Conservation (phyloP, 2,888 invertebrate species). For the Diarsia brunnea region DNA sequence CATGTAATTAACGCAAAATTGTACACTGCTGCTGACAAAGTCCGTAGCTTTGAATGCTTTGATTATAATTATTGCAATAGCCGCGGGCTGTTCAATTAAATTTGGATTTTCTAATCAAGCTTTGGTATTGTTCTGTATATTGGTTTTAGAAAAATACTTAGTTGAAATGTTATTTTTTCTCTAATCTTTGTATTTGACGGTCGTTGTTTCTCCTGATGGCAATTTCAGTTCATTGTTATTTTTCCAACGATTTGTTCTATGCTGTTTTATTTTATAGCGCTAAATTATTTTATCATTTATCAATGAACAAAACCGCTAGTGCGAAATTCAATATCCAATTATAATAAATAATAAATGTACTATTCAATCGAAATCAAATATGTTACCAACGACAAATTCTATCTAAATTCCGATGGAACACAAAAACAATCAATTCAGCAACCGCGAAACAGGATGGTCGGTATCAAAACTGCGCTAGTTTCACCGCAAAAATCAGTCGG, state of each 20-base stretch:
- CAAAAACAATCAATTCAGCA: slow-evolving; percentile 42
- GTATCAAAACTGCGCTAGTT: slow-evolving; percentile 42
- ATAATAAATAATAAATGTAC: not conserved
- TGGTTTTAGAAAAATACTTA: slow-evolving; percentile 24
- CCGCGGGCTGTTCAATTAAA: slow-evolving; percentile 34
- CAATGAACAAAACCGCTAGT: not conserved
- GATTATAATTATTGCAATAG: slow-evolving; percentile 42
- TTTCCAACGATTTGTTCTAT: not conserved
- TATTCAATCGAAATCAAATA: not conserved
- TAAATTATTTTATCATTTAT: not conserved
- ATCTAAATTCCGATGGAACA: slow-evolving; percentile 32
- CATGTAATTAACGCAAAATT: slow-evolving; percentile 56
- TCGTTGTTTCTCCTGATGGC: slow-evolving; percentile 12
- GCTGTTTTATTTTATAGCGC: not conserved
- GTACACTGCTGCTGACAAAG: slow-evolving; percentile 41
- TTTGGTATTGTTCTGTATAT: slow-evolving; percentile 18
- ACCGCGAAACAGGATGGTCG: slow-evolving; percentile 50
- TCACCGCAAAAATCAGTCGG: slow-evolving; percentile 60
- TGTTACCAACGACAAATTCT: slow-evolving; percentile 11
- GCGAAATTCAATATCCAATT: not conserved
- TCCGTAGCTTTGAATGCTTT: slow-evolving; percentile 39
- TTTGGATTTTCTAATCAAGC: slow-evolving; percentile 25
- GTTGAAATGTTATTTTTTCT: not conserved
- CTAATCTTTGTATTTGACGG: slow-evolving; percentile 11
- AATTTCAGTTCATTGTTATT: slow-evolving; percentile 8